Conservation (phyloP, 2,113 vertebrate species). For the Perca schrenkii region DNA sequence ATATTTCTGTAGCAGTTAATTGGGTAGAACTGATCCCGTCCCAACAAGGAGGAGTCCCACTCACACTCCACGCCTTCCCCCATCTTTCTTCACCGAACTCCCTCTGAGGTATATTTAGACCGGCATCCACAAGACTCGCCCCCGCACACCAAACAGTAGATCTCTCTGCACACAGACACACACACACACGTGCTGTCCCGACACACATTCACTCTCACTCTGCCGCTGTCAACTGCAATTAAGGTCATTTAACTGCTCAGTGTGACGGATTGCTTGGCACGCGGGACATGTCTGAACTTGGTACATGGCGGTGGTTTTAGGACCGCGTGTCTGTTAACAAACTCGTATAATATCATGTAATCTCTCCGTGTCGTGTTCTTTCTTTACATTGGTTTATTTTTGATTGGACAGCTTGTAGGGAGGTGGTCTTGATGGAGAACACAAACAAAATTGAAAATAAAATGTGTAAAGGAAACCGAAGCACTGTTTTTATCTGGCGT, state of each 20-base stretch:
- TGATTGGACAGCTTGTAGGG: neutral
- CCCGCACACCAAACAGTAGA: slow-evolving; percentile 46
- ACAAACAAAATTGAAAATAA: neutral
- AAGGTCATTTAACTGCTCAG: slow-evolving; percentile 68
- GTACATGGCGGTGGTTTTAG: neutral
- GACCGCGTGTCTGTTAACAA: slow-evolving; percentile 50
- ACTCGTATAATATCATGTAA: slow-evolving; percentile 28
- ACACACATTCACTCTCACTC: slow-evolving; percentile 58
- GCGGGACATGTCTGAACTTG: slow-evolving; percentile 22
- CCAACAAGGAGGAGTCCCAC: slow-evolving; percentile 56
- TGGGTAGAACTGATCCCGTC: slow-evolving; percentile 78
- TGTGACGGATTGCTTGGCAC: slow-evolving; percentile 55
- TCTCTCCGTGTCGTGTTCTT: neutral
- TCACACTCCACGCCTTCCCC: neutral
- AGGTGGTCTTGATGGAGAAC: neutral
- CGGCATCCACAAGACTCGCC: slow-evolving; percentile 53
- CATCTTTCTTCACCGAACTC: neutral
- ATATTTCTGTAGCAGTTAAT: slow-evolving; percentile 87
- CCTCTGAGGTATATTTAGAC: slow-evolving; percentile 72
- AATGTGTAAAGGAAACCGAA: neutral
- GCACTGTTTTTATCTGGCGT: neutral
- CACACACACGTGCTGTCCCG: slow-evolving; percentile 55
- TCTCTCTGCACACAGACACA: slow-evolving; percentile 27
- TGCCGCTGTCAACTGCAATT: slow-evolving; percentile 75
- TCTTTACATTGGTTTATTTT: neutral